These are phyloP conservation scores for Ctenosaura bakeri DNA, from an alignment of 2,797 vertebrate species.

Conservation along the genomic window DNA sequence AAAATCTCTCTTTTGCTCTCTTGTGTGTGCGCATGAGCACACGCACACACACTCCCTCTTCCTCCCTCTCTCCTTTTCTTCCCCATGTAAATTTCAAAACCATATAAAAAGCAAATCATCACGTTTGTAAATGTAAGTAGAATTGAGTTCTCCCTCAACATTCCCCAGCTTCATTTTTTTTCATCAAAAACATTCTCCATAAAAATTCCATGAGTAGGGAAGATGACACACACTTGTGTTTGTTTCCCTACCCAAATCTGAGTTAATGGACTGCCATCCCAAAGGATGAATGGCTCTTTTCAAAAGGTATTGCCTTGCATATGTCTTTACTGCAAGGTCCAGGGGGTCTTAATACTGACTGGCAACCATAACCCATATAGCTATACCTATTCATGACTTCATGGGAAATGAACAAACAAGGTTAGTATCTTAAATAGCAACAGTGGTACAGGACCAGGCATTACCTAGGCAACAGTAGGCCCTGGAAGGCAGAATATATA, in stretches of 20 bases:
- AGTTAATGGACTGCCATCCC: not conserved
- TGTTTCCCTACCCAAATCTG: not conserved
- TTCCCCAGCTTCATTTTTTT: not conserved
- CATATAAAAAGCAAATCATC: not conserved
- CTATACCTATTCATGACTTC: conserved; percentile 18
- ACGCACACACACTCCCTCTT: no score
- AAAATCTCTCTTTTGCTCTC: not conserved
- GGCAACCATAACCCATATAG: not conserved
- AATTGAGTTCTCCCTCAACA: not conserved
- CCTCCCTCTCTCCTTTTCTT: not conserved
- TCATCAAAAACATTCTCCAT: not conserved
- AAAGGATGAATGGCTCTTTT: conserved; percentile 24
- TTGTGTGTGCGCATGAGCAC: no score
- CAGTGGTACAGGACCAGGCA: no score
- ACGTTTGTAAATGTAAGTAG: not conserved
- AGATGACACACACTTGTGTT: not conserved
- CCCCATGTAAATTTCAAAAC: not conserved
- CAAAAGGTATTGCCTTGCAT: not conserved
- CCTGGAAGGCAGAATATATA: not conserved
- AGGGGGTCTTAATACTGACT: conserved; percentile 16
- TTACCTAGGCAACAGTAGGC: not conserved
- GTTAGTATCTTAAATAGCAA: conserved; percentile 15
- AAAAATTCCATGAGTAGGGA: not conserved
- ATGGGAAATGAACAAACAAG: conserved; percentile 20
- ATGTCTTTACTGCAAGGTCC: not conserved